Evolutionary conservation across 2,113 vertebrate species (phyloP).

Genomic region (Cinclus mexicanus): DNA sequence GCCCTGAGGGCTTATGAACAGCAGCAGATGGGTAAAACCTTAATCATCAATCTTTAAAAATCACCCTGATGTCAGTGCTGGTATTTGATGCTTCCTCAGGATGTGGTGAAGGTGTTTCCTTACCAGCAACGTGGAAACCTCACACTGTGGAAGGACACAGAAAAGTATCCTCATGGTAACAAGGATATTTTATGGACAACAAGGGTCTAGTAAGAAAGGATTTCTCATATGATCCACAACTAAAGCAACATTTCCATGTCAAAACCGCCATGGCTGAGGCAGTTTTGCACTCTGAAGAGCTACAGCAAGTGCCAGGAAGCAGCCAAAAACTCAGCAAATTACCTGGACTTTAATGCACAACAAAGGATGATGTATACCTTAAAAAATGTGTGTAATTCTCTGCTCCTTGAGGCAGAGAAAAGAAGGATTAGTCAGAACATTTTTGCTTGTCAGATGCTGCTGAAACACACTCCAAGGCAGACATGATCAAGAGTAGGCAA

Average conservation of each 20-base stretch:
- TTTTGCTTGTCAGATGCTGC: not conserved
- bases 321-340: not conserved
- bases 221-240: not conserved
- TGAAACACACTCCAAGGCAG: not conserved
- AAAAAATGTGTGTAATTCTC: not conserved
- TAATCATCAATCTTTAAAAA: slow-evolving; percentile 22
- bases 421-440: not conserved
- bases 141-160: not conserved
- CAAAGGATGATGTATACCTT: not conserved
- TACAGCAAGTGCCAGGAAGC: not conserved
- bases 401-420: not conserved
- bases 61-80: not conserved
- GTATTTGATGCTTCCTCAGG: not conserved
- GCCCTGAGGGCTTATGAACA: not conserved
- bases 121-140: not conserved
- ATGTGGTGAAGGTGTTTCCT: not conserved
- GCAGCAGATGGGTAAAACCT: slow-evolving; percentile 8
- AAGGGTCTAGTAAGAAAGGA: not conserved
- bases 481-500: not conserved
- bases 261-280: not conserved
- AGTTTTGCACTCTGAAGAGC: not conserved
- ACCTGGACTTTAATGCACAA: not conserved
- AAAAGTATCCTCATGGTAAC: not conserved
- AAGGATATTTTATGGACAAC: not conserved
- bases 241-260: not conserved